A percentile compares a stretch with the other conserved stretches of the same genome.
phyloP scores from a whole-genome alignment of 2,113 vertebrate genomes.

The Azemiops feae region DNA sequence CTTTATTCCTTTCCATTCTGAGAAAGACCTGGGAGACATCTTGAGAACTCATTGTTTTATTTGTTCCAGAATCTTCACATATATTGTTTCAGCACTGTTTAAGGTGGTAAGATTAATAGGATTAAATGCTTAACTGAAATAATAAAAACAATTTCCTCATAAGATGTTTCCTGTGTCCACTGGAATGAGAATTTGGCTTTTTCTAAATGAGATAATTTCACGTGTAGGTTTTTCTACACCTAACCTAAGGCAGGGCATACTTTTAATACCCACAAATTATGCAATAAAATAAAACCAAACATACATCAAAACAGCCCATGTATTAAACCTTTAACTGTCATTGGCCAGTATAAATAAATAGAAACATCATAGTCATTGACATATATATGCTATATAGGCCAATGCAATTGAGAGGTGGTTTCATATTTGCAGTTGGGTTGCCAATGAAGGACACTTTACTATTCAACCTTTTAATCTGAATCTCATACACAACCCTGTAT shows the following conservation, averaged over 20 bases:
- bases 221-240: background rate
- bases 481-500: too few species aligned
- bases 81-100: background rate
- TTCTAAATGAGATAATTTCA: background rate
- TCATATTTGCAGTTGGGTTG: background rate
- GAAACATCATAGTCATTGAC: background rate
- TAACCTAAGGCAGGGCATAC: background rate
- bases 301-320: background rate
- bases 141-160: background rate
- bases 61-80: background rate
- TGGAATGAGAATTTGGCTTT: background rate
- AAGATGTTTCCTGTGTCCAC: background rate
- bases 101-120: background rate
- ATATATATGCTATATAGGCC: background rate
- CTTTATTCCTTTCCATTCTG: background rate
- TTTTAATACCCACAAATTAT: background rate
- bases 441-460: background rate
- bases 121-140: background rate
- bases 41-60: background rate
- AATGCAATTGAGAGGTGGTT: background rate
- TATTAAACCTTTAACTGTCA: background rate
- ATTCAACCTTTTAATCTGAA: background rate
- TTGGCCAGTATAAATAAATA: background rate
- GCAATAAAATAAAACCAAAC: background rate
- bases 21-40: background rate